phyloP scores from a whole-genome alignment of 1,140 invertebrate genomes.

The Drosophila lacertosa region DNA sequence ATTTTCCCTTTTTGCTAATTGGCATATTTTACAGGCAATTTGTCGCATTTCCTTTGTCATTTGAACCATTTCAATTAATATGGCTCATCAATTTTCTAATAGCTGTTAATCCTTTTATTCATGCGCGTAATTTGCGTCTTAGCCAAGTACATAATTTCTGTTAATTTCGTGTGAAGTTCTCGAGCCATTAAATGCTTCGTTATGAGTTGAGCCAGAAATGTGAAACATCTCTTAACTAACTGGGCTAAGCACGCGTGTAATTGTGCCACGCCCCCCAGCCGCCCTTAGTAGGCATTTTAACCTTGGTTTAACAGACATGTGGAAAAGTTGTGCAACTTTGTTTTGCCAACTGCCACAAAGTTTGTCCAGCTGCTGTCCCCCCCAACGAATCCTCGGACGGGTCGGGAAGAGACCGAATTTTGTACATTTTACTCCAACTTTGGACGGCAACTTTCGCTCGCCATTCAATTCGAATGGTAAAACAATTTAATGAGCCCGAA shows the following conservation, averaged over 20 bases:
- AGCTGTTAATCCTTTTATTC: conserved; percentile 67
- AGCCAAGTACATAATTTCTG: conserved; percentile 56
- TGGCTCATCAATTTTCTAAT: conserved; percentile 65
- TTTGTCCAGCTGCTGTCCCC: conserved; percentile 27
- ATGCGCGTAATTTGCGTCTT: conserved; percentile 41
- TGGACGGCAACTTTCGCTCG: conserved; percentile 3
- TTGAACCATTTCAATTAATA: conserved; percentile 71
- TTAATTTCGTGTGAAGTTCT: conserved; percentile 54
- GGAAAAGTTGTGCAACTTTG: conserved; percentile 59
- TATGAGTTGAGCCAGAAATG: conserved; percentile 11
- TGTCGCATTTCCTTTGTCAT: conserved; percentile 15
- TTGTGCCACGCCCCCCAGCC: neutral
- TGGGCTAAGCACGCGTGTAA: neutral
- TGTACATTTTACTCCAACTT: conserved; percentile 6
- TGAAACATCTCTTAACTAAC: conserved; percentile 8
- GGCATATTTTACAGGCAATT: conserved; percentile 14
- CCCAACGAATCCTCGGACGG: conserved; percentile 37
- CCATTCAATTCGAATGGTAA: conserved; percentile 31
- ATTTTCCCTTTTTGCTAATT: neutral
- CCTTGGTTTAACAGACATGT: conserved; percentile 34
- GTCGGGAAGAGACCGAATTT: neutral
- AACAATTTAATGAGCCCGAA: conserved; percentile 70
- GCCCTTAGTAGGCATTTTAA: conserved; percentile 14
- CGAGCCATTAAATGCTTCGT: conserved; percentile 38
- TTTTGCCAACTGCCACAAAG: conserved; percentile 44